phyloP scores from a whole-genome alignment of 2,797 vertebrate genomes.

The Enteromius treurensis region DNA sequence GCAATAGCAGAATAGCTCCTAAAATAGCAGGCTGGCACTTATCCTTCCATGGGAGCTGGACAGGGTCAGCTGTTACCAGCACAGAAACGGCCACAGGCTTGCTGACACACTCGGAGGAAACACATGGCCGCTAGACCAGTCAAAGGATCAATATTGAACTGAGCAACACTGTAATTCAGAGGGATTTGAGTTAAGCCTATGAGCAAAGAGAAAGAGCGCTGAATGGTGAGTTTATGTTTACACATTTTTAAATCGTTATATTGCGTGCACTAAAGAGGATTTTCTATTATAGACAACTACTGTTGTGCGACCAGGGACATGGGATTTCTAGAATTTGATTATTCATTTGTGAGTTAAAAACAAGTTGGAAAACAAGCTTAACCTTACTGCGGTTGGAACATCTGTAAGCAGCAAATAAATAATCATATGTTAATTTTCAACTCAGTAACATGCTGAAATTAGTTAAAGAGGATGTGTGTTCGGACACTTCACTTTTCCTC shows the following conservation, averaged over 20 bases:
- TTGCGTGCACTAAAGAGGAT: constrained; percentile 1
- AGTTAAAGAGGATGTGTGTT: not conserved
- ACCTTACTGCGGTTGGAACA: not conserved
- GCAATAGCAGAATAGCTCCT: constrained; percentile 66
- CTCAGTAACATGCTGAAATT: not conserved
- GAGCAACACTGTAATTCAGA: constrained; percentile 9
- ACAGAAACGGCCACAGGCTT: constrained; percentile 61
- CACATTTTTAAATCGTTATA: not conserved
- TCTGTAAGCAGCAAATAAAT: constrained; percentile 6
- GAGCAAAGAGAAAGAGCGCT: not conserved
- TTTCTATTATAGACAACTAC: constrained; percentile 7
- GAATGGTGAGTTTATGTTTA: constrained; percentile 46
- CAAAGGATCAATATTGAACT: constrained; percentile 4
- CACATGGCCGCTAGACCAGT: constrained; percentile 17
- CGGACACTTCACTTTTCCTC: not conserved
- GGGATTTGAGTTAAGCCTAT: constrained; percentile 14
- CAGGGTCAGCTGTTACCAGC: constrained; percentile 83
- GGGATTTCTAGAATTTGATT: constrained; percentile 28
- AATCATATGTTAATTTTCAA: constrained; percentile 21
- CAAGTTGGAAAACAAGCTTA: constrained; percentile 14
- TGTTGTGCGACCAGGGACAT: not conserved
- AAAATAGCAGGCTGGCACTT: constrained; percentile 79
- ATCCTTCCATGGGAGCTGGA: constrained; percentile 70
- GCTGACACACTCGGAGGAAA: constrained; percentile 61
- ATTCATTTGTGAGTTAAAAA: constrained; percentile 20